Conservation (phyloP, 1,140 invertebrate species). For the Heliothis subflexa region DNA sequence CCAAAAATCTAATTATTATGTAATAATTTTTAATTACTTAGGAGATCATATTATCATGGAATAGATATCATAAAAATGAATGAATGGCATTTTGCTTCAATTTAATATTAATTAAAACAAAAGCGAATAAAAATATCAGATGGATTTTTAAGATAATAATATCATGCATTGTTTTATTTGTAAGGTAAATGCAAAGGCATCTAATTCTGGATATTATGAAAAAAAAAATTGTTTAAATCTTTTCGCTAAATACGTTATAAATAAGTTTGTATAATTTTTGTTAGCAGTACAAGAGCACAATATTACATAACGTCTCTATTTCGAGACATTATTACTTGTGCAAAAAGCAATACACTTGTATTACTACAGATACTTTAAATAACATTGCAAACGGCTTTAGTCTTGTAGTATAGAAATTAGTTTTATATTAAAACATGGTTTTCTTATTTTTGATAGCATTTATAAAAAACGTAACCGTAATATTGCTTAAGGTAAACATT, state of each 20-base stretch:
- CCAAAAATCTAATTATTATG: not conserved
- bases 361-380: not conserved
- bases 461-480: slow-evolving; percentile 44
- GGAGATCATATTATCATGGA: not conserved
- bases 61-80: not conserved
- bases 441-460: slow-evolving; percentile 52
- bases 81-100: slow-evolving; percentile 1
- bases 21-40: not conserved
- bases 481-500: slow-evolving; percentile 41
- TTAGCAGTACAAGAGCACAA: not conserved
- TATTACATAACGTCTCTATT: not conserved
- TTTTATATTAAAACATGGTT: slow-evolving; percentile 21
- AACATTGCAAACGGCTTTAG: not conserved
- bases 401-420: slow-evolving; percentile 19
- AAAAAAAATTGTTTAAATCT: too few species aligned
- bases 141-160: too few species aligned
- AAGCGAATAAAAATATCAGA: too few species aligned
- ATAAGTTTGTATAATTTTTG: too few species aligned
- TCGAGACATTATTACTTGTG: not conserved
- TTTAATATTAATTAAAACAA: too few species aligned
- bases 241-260: too few species aligned
- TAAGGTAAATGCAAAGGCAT: too few species aligned
- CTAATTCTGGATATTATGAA: too few species aligned
- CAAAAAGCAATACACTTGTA: too few species aligned
- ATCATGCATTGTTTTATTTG: too few species aligned